These are phyloP conservation scores for Alethe diademata DNA, from an alignment of 2,113 vertebrate species.

Conservation along the genomic window DNA sequence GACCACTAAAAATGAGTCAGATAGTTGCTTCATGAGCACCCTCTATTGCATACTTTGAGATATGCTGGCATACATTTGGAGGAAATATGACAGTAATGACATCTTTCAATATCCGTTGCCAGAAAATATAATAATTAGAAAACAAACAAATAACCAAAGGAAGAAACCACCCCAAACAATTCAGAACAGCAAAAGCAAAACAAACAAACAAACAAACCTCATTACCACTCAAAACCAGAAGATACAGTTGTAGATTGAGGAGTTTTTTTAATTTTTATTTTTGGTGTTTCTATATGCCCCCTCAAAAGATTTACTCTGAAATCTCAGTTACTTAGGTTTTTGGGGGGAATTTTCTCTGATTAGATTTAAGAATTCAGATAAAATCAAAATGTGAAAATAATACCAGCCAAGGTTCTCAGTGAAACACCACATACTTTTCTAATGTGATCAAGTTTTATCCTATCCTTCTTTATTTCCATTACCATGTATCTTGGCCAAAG, in stretches of 20 bases:
- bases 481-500: not conserved
- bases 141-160: not conserved
- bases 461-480: not conserved
- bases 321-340: not conserved
- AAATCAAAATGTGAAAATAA: not conserved
- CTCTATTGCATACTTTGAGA: not conserved
- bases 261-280: not conserved
- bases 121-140: not conserved
- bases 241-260: rapidly evolving
- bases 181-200: not conserved
- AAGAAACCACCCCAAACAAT: not conserved
- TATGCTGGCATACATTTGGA: not conserved
- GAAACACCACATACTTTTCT: not conserved
- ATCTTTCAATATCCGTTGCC: not conserved
- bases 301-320: not conserved
- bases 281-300: not conserved
- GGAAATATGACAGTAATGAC: not conserved
- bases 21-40: not conserved
- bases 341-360: not conserved
- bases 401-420: not conserved
- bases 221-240: not conserved
- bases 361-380: not conserved
- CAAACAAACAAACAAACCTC: not conserved
- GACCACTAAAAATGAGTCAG: not conserved
- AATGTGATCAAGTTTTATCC: not conserved